phyloP scores from a whole-genome alignment of 2,888 invertebrate genomes.

The Meiosimyza platycephala region DNA sequence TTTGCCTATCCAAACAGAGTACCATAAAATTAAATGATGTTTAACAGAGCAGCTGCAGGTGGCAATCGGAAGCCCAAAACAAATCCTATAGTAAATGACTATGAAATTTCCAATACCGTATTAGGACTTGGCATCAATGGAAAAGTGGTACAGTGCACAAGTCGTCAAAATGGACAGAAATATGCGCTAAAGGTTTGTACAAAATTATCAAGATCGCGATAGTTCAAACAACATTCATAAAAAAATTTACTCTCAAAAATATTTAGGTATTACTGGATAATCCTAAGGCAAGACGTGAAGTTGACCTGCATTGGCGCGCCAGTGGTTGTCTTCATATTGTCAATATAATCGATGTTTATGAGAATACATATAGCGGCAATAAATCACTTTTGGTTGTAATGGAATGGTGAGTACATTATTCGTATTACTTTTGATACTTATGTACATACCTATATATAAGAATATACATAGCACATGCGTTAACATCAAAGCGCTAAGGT shows the following conservation, averaged over 20 bases:
- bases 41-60: too few relatives aligned
- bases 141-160: constrained; percentile 95
- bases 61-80: constrained; percentile 72
- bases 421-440: too few relatives aligned
- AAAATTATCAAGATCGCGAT: background rate
- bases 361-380: constrained; percentile 92
- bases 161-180: constrained; percentile 80
- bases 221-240: background rate
- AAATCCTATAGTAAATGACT: constrained; percentile 88
- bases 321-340: constrained; percentile 94
- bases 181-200: constrained; percentile 88
- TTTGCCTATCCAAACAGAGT: too few relatives aligned
- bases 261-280: constrained; percentile 87
- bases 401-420: constrained; percentile 82
- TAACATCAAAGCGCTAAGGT: too few relatives aligned
- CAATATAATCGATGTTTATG: constrained; percentile 90
- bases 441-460: too few relatives aligned
- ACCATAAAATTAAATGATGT: too few relatives aligned
- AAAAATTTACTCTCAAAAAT: background rate
- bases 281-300: constrained; percentile 92
- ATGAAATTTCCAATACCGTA: constrained; percentile 91
- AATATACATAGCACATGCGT: too few relatives aligned
- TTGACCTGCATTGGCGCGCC: constrained; percentile 95
- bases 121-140: constrained; percentile 98
- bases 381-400: constrained; percentile 97